These are phyloP conservation scores for Aradus depressus DNA, from an alignment of 2,888 invertebrate species.

Conservation along the genomic window DNA sequence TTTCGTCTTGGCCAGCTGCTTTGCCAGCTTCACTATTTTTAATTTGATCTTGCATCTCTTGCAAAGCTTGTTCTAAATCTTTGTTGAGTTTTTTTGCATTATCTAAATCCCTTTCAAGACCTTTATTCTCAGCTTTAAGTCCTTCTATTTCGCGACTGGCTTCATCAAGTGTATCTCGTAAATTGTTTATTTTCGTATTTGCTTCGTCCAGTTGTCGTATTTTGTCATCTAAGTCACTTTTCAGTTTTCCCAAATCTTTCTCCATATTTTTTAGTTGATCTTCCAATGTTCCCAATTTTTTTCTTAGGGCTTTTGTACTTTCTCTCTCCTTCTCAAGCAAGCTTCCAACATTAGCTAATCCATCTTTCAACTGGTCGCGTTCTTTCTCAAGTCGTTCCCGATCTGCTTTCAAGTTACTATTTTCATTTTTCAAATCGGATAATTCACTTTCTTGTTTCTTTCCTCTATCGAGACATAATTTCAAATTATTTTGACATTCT, in stretches of 20 bases:
- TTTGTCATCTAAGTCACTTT: slow-evolving; percentile 3
- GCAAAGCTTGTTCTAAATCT: slow-evolving; percentile 4
- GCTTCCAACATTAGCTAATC: neutral
- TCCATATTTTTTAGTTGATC: slow-evolving; percentile 2
- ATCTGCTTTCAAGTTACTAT: slow-evolving; percentile 4
- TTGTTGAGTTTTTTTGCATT: slow-evolving; percentile 2
- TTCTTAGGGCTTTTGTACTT: neutral
- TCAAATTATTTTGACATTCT: neutral
- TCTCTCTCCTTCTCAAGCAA: slow-evolving; percentile 3
- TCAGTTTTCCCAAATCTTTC: neutral
- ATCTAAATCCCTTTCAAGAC: slow-evolving; percentile 4
- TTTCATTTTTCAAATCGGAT: slow-evolving; percentile 7
- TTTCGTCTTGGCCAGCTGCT: slow-evolving; percentile 1
- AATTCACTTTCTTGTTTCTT: slow-evolving; percentile 12
- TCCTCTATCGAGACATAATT: slow-evolving; percentile 13
- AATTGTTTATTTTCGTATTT: slow-evolving; percentile 2
- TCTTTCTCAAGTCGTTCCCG: slow-evolving; percentile 15
- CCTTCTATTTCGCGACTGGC: slow-evolving; percentile 6
- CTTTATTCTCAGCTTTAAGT: slow-evolving; percentile 6
- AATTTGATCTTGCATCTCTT: slow-evolving; percentile 12
- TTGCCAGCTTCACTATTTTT: neutral
- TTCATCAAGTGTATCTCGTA: slow-evolving; percentile 11
- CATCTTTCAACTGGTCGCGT: slow-evolving; percentile 4
- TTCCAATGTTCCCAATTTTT: neutral
- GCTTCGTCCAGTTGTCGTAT: slow-evolving; percentile 4